These are phyloP conservation scores for Oryzias javanicus DNA, from an alignment of 2,113 vertebrate species.

Conservation along the genomic window DNA sequence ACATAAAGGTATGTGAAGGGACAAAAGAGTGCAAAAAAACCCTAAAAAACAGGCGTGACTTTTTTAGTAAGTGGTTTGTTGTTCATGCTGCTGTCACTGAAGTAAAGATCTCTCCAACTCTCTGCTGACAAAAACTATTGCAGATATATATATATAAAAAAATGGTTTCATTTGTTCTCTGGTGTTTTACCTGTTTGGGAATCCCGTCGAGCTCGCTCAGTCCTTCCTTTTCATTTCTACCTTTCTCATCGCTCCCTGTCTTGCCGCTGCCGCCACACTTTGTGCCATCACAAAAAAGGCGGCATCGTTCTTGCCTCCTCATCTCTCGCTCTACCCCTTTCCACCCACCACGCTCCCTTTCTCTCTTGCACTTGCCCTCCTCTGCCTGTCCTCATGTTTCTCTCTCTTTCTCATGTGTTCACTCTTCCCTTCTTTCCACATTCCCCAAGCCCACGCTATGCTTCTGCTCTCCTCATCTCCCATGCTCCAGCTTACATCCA, in stretches of 20 bases:
- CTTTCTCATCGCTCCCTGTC: conserved; percentile 44
- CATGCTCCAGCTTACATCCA: conserved; percentile 21
- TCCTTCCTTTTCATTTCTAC: conserved; percentile 39
- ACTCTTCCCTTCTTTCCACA: neutral
- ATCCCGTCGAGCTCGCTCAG: conserved; percentile 33
- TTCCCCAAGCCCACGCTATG: conserved; percentile 1
- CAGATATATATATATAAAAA: conserved; percentile 1
- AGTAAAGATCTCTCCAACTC: conserved; percentile 13
- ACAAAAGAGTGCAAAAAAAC: neutral
- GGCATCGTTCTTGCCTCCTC: conserved; percentile 45
- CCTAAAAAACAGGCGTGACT: conserved; percentile 4
- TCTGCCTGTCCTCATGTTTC: conserved; percentile 22
- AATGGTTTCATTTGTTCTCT: conserved; percentile 14
- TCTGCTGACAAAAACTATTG: conserved; percentile 17
- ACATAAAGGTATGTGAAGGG: conserved; percentile 4
- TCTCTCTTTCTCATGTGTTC: conserved; percentile 19
- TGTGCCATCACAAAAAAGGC: conserved; percentile 63
- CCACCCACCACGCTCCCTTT: conserved; percentile 11
- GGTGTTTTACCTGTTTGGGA: conserved; percentile 45
- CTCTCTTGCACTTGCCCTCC: conserved; percentile 48
- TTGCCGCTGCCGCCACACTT: conserved; percentile 53
- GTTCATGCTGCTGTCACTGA: conserved; percentile 13
- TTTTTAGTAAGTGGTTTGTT: conserved; percentile 16
- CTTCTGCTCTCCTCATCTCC: conserved; percentile 1
- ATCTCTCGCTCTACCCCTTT: conserved; percentile 15